Base-by-base conservation (phyloP, 2,797 vertebrate species). In the Antennarius maculatus region DNA sequence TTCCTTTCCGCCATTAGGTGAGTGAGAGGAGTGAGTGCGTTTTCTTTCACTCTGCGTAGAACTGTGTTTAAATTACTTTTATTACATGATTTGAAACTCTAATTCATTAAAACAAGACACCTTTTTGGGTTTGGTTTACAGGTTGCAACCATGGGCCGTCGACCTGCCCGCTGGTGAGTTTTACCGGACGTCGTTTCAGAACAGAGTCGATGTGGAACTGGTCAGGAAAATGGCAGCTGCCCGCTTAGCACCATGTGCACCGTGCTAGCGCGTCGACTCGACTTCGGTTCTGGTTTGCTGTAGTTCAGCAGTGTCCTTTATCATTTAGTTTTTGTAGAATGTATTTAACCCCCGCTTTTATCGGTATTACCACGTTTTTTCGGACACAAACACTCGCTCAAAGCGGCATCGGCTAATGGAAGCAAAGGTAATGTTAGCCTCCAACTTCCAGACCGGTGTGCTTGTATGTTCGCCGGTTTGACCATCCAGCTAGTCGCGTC, bases 1-100 rank as follows among this genome's bases (percentile, higher is more conserved):
- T 90, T 93, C 88, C 92, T 95, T 94, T 94, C 93, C 90, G 84
- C 93, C 93, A 93, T 93, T 95, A 92, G 94, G 93, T 94, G 93
- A 93, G 93, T 93, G 67, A 82, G 91, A 88, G 92, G 87, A 70
- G 1, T 34, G 2, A 56, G 46, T 81, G 70, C 18, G 16, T 12
- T 43, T 50, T 66, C 31, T 4, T 0, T 12, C 0, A 76, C 88
- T 88, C 91, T 56, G 5, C 5, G 0, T 0, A 0, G 76, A 81
- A 55, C 31, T 7, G 27, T 0, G 1, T 16, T 0, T 0, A 60
- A 82, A 66, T 14, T 0, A 34, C 43, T 57, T 71, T 29, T 7
- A 0, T 0, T 34, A 5, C 31, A 8, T 34, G 31, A 18, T 10
- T 1, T 1, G 1, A 15, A 8, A 2, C 3, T 0, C 1, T 0